Evolutionary conservation across 2,113 vertebrate species (phyloP), one percentile per base, ranked within the genome.

Genomic region (Rhagologus leucostigma): DNA sequence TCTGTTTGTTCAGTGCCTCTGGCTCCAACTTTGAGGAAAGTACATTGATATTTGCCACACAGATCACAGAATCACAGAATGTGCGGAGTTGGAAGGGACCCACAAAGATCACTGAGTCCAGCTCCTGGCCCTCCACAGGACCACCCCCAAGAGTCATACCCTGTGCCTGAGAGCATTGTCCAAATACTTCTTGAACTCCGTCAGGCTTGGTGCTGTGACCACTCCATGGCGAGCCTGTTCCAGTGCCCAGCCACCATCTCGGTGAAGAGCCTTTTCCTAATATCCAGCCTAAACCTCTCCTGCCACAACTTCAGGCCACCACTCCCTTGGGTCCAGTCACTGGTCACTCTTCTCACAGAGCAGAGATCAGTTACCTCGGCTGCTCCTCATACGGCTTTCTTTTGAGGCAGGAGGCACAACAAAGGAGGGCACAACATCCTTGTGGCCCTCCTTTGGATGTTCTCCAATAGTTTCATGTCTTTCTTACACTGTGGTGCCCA

Each of bases 181-280:
- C 33, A 44, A 69, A 62, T 1, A 1, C 3, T n/a, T 19, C 39
- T 46, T 19, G 27, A 53, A 13, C 55, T 69, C 47, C 39, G 15
- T 16, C 47, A 53, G 55, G 33, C 12, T 42, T 60, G 39, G 22
- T 62, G 33, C 39, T 39, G 18, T 29, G 64, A 46, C 12, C 27
- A 13, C 3, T 53, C 10, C 32, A 3, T 3, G 12, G 33, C 18
- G 17, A 59, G 9, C 14, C 26, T 44, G 39, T 23, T 23, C 27
- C 46, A 53, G 15, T 15, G 46, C 29, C 55, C 73, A 60, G 2
- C 0, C 27, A 33, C 16, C 1, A 0, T 23, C 14, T 29, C 0
- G 0, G 18, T 33, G 55, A 39, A 60, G 55, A 87, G 24, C 4
- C 5, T 47, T 47, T 11, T 55, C 4, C 33, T 37, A 4, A 33